These are phyloP conservation scores for Riptortus pedestris DNA, from an alignment of 1,140 invertebrate species.

Conservation along the genomic window DNA sequence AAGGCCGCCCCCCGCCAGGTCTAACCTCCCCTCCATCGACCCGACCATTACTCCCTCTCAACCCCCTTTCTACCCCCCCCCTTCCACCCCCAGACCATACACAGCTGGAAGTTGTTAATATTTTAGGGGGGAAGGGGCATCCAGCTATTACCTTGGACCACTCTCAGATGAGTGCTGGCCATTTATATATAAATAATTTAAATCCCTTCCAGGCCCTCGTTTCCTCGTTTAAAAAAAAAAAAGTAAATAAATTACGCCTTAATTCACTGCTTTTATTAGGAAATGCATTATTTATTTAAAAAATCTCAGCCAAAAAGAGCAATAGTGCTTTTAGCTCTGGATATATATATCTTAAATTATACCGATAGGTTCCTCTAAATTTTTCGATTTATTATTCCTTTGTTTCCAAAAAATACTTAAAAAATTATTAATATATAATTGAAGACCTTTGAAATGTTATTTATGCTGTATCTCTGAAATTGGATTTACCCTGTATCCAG, in stretches of 20 bases:
- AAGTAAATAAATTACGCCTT: conserved; percentile 15
- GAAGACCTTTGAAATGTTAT: no score
- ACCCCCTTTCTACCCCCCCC: no score
- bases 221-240: conserved; percentile 1
- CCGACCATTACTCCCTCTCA: conserved; percentile 8
- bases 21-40: neutral
- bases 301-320: neutral
- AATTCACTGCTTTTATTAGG: conserved; percentile 8
- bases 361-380: no score
- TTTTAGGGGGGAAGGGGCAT: conserved; percentile 14
- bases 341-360: no score
- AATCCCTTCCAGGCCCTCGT: neutral
- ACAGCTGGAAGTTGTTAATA: neutral
- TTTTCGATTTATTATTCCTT: no score
- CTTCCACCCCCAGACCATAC: neutral
- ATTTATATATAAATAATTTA: conserved; percentile 19
- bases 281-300: conserved; percentile 11
- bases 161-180: conserved; percentile 15
- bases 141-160: conserved; percentile 14
- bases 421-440: no score
- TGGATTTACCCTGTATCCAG: no score
- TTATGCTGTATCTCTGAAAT: no score
- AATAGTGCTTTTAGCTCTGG: neutral
- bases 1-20: neutral
- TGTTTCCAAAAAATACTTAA: no score